These are phyloP conservation scores for Heterodera filipjevi DNA, from an alignment of 2,888 invertebrate species.

Conservation along the genomic window DNA sequence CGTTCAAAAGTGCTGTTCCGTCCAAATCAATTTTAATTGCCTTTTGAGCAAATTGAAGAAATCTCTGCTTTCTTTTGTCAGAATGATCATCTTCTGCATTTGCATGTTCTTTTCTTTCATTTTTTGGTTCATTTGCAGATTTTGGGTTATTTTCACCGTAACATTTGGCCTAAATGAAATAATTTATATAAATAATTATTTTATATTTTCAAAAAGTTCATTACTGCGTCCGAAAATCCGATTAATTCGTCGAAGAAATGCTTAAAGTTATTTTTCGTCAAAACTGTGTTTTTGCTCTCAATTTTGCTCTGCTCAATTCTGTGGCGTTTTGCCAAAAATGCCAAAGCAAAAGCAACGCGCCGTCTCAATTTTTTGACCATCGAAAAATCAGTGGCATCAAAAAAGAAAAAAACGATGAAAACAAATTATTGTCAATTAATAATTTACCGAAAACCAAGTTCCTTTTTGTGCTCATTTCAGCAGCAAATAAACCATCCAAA, in stretches of 20 bases:
- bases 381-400: neutral
- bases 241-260: neutral
- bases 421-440: neutral
- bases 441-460: neutral
- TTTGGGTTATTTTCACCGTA: too few relatives aligned
- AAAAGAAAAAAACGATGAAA: neutral
- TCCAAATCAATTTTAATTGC: too few relatives aligned
- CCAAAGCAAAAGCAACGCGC: neutral
- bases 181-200: too few relatives aligned
- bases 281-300: neutral
- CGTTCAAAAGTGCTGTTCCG: too few relatives aligned
- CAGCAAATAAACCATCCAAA: neutral
- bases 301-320: neutral
- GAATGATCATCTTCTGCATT: too few relatives aligned
- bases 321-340: neutral
- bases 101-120: too few relatives aligned
- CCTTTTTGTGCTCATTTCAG: neutral
- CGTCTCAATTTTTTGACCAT: neutral
- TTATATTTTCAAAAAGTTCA: too few relatives aligned
- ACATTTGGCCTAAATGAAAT: too few relatives aligned
- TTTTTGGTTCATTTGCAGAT: too few relatives aligned
- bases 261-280: neutral
- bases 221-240: neutral
- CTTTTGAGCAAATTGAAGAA: too few relatives aligned
- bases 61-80: too few relatives aligned